phyloP scores from a whole-genome alignment of 2,797 vertebrate genomes.

The Echeneis naucrates region DNA sequence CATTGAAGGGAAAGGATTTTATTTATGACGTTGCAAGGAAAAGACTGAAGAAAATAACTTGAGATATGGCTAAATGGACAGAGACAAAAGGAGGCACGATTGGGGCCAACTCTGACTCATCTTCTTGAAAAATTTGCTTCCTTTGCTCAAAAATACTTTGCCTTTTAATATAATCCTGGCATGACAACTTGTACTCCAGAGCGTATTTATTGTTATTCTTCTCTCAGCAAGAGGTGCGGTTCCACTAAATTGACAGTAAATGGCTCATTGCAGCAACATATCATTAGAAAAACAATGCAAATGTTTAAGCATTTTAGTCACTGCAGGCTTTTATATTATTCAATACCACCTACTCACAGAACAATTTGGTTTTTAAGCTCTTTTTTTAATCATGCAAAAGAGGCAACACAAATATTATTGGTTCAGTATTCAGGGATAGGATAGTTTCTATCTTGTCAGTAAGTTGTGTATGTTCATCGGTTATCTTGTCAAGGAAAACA shows the following conservation, averaged over 20 bases:
- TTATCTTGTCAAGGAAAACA: slow-evolving; percentile 6
- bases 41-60: background rate
- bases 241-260: background rate
- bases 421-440: background rate
- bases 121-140: background rate
- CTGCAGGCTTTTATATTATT: background rate
- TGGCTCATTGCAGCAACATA: background rate
- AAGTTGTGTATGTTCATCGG: background rate
- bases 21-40: slow-evolving; percentile 6
- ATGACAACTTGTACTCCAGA: background rate
- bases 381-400: background rate
- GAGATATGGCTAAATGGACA: background rate
- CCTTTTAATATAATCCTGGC: background rate
- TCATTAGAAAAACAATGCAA: slow-evolving; percentile 6
- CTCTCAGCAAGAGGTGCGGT: background rate
- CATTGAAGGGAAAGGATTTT: slow-evolving; percentile 16
- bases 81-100: background rate
- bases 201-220: background rate
- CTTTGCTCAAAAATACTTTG: background rate
- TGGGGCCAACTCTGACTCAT: background rate
- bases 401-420: background rate
- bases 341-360: background rate
- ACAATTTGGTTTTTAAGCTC: background rate
- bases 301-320: slow-evolving; percentile 5
- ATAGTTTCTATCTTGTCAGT: background rate